These are phyloP conservation scores for Nematostella vectensis DNA, from an alignment of 92 coral and sea anemone species.

Conservation along the genomic window DNA sequence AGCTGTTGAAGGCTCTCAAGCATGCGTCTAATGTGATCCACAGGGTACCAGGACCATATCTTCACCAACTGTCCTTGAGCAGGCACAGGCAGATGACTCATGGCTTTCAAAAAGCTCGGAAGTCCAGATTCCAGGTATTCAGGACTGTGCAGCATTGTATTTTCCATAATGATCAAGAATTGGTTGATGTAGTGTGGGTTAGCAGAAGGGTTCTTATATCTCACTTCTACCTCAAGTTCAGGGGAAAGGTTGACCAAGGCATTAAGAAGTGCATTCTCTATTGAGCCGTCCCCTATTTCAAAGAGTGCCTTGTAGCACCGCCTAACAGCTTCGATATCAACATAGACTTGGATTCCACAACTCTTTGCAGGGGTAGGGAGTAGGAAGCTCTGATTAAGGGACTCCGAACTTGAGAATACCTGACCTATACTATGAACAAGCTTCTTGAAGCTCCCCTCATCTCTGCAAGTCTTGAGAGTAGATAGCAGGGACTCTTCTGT, in stretches of 20 bases:
- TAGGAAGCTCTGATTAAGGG: constrained; percentile 79
- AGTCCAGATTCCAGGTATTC: constrained; percentile 87
- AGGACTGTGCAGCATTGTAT: constrained; percentile 86
- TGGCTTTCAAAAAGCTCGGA: constrained; percentile 79
- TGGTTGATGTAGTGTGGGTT: constrained; percentile 68
- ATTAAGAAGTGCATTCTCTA: constrained; percentile 85
- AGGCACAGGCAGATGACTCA: constrained; percentile 56
- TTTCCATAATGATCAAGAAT: constrained; percentile 79
- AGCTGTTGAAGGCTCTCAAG: constrained; percentile 86
- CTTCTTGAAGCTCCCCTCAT: constrained; percentile 56
- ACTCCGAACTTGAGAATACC: constrained; percentile 79
- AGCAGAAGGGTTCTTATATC: constrained; percentile 33
- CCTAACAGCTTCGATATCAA: constrained; percentile 80
- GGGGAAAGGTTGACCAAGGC: constrained; percentile 68
- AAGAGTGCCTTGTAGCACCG: constrained; percentile 59
- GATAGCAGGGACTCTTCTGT: constrained; percentile 60
- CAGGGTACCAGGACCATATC: constrained; percentile 63
- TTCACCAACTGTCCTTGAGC: constrained; percentile 61
- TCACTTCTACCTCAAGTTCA: constrained; percentile 66
- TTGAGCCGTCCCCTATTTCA: constrained; percentile 67
- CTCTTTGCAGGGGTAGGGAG: constrained; percentile 21
- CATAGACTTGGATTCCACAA: constrained; percentile 32
- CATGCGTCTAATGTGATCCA: constrained; percentile 62
- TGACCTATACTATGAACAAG: constrained; percentile 78
- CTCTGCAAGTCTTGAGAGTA: constrained; percentile 44